Evolutionary conservation across 2,113 vertebrate genomes (phyloP), one percentile per base, ranked within the genome.

Genomic region (Colinus virginianus): DNA sequence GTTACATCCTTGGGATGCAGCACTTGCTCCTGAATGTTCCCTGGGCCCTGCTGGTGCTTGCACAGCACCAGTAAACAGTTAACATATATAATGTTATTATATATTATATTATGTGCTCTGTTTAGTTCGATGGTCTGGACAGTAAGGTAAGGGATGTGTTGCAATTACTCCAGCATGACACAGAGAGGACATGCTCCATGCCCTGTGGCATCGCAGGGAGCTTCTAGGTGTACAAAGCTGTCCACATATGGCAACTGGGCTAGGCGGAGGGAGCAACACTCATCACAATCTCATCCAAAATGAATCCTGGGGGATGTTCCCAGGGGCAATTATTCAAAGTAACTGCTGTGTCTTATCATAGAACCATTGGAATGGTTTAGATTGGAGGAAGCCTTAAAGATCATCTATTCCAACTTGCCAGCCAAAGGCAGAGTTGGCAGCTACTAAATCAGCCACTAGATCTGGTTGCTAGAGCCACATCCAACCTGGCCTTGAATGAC

Each of bases 81-180:
- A 4, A 36, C 28, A 13, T 14, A 11, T 12, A 42, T 36, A 45
- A 15, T 49, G 36, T 36, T 36, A 36, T 36, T 36, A 36, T 36
- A 36, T 36, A 36, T 36, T 36, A 36, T 36, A 36, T 25, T 11
- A 6, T 26, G 11, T 19, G 19, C n/a, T 70, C 83, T 49, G 13
- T 48, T 80, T 69, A 67, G 15, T 25, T 55, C 26, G 34, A 40
- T 12, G 11, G 1, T 7, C 28, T 63, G 56, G 61, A 59, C 46
- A 48, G 42, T 25, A 84, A 77, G 46, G 56, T 42, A 80, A 53
- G 36, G 59, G 42, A 13, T 8, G 28, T 16, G 25, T 34, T 0
- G 0, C n/a, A 66, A 3, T 1, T 4, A 28, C 13, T 36, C 6
- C 0, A 66, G 34, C 0, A 0, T 19, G 61, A 53, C 86, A 25